Evolutionary conservation across 1,140 invertebrate genomes (phyloP), one percentile per base, ranked within the genome.

Genomic region (Argopecten irradians): DNA sequence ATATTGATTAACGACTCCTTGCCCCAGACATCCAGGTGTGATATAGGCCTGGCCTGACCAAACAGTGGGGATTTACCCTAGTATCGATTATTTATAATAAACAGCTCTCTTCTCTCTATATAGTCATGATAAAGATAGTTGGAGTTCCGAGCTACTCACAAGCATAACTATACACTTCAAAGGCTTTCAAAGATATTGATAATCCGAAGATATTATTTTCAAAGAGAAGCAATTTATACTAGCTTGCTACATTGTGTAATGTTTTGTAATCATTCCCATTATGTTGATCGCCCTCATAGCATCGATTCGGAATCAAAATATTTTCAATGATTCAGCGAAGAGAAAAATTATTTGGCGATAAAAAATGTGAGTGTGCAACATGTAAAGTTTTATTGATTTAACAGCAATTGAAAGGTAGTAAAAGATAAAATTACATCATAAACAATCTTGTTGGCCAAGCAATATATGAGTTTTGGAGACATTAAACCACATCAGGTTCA

Each of bases 1-100:
- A n/a, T 71, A 71, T 71, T 71, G 55, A 71, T 71, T 71, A 71
- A 71, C 22, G 28, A 55, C 55, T 71, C 55, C 55, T 71, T 71
- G 55, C 28, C 55, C 55, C 55, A 71, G 55, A 71, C 55, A 16
- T 5, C 55, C 55, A 28, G 55, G n/a, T 71, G 55, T 71, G 28
- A 71, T 71, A 71, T 28, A 71, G 5, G 22, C 8, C 5, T 71
- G 28, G n/a, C 55, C 55, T 28, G 19, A 71, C 55, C 55, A 71
- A 71, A 71, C 55, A 5, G 5, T n/a, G n/a, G n/a, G 28, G 55
- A 71, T 71, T 71, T 71, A 8, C 55, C 22, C 28, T 28, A 28
- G 22, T n/a, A 71, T 71, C 16, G 55, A 71, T 71, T 71, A 71
- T 71, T 71, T 71, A n/a, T 71, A 28, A 71, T 71, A 71, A 71